These are phyloP conservation scores for Etheostoma cragini DNA, from an alignment of 2,113 vertebrate genomes.

Conservation along the genomic window DNA sequence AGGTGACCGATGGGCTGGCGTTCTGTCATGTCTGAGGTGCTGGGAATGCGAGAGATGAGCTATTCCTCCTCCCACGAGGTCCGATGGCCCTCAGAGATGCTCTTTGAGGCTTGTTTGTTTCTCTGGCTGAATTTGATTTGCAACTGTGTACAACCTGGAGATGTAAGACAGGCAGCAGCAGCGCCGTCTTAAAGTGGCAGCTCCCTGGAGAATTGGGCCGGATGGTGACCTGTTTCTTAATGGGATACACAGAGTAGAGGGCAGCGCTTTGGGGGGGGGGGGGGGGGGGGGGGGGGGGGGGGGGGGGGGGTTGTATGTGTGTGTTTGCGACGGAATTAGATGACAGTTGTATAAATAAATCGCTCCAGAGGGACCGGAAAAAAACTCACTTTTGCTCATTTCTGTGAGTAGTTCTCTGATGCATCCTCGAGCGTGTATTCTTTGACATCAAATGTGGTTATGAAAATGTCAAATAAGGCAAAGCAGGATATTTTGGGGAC, in stretches of 20 bases:
- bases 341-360: constrained; percentile 73
- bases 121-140: constrained; percentile 38
- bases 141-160: background rate
- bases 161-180: background rate
- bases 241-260: constrained; percentile 16
- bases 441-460: constrained; percentile 51
- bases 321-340: constrained; percentile 39
- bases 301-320: background rate
- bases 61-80: background rate
- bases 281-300: no score
- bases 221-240: constrained; percentile 23
- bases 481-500: constrained; percentile 40
- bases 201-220: constrained; percentile 17
- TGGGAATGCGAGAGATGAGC: background rate
- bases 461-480: constrained; percentile 56
- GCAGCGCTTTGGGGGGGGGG: background rate
- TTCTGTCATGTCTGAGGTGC: constrained; percentile 18
- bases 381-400: constrained; percentile 56
- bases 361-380: constrained; percentile 52
- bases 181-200: background rate
- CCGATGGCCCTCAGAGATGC: background rate
- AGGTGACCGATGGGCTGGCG: constrained; percentile 34
- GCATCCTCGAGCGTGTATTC: constrained; percentile 42
- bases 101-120: constrained; percentile 29
- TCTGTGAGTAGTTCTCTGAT: constrained; percentile 54